A percentile compares a stretch with the other conserved stretches of the same genome.
Evolutionary conservation across 2,113 vertebrate species (phyloP).

Genomic region (Nettapus auritus): DNA sequence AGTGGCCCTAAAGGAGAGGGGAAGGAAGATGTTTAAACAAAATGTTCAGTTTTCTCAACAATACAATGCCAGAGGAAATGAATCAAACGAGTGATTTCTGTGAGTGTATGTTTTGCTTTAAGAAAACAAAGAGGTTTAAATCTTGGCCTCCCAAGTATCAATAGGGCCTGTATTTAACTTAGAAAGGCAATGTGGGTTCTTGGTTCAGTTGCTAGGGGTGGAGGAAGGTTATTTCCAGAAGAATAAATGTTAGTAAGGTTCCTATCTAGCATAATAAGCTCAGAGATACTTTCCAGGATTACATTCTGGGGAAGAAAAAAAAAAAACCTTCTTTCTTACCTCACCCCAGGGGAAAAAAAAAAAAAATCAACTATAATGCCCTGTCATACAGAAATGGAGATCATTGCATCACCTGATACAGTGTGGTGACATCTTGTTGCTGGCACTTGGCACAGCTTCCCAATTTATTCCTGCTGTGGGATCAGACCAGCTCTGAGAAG

Average conservation of each 20-base stretch:
- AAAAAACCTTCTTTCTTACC: background rate
- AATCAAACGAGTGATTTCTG: constrained; percentile 45
- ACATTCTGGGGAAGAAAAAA: background rate
- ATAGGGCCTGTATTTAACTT: background rate
- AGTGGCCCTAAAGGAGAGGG: background rate
- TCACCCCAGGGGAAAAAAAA: background rate
- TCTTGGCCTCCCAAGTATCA: background rate
- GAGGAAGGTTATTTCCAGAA: constrained; percentile 13
- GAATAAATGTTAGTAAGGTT: background rate
- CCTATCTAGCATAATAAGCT: background rate
- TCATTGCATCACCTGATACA: background rate
- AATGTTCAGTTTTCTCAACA: constrained; percentile 37
- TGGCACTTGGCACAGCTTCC: background rate
- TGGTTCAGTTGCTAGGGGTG: background rate
- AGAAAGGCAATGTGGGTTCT: background rate
- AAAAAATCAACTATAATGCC: background rate
- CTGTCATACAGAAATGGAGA: background rate
- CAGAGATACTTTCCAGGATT: background rate
- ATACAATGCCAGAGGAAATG: constrained; percentile 51
- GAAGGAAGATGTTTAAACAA: constrained; percentile 3
- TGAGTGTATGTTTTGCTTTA: background rate
- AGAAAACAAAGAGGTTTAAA: constrained; percentile 27
- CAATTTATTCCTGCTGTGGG: background rate
- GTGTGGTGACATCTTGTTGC: background rate
- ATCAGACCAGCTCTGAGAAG: background rate